Conservation (phyloP, 2,888 invertebrate species). For the Drosophila limbata region DNA sequence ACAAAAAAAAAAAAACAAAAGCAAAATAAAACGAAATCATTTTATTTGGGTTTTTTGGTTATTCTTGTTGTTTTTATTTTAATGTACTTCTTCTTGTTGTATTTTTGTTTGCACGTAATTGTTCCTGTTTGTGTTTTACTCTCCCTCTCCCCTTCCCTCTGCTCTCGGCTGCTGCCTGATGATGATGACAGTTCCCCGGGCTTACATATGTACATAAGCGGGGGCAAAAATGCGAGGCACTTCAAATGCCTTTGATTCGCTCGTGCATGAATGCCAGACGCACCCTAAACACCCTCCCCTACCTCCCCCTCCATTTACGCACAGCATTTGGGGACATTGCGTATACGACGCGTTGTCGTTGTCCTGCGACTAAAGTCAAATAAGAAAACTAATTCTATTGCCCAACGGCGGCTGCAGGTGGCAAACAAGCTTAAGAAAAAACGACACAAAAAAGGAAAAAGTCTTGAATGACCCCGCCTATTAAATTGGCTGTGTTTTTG, state of each 20-base stretch:
- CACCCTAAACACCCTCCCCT: background rate
- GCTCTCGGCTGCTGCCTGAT: constrained; percentile 18
- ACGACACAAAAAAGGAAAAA: background rate
- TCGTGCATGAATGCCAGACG: constrained; percentile 73
- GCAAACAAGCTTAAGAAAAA: constrained; percentile 10
- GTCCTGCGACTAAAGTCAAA: constrained; percentile 66
- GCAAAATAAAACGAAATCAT: constrained; percentile 31
- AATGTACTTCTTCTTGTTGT: constrained; percentile 28
- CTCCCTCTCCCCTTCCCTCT: background rate
- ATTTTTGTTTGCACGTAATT: constrained; percentile 61
- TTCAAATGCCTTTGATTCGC: constrained; percentile 58
- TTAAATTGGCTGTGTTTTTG: constrained; percentile 69
- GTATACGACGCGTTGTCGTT: constrained; percentile 46
- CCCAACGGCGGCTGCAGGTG: constrained; percentile 54
- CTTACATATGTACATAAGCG: constrained; percentile 32
- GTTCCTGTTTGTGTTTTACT: constrained; percentile 61
- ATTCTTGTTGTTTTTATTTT: constrained; percentile 16
- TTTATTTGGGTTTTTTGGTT: constrained; percentile 38
- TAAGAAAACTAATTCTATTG: constrained; percentile 76
- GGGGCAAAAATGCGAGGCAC: constrained; percentile 15
- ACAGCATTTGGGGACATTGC: constrained; percentile 46
- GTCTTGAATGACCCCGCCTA: constrained; percentile 48
- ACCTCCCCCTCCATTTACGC: background rate
- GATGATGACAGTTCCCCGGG: constrained; percentile 54
- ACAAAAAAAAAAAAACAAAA: background rate